These are phyloP conservation scores for Orthosia cruda DNA, from an alignment of 2,888 invertebrate species.

Conservation along the genomic window DNA sequence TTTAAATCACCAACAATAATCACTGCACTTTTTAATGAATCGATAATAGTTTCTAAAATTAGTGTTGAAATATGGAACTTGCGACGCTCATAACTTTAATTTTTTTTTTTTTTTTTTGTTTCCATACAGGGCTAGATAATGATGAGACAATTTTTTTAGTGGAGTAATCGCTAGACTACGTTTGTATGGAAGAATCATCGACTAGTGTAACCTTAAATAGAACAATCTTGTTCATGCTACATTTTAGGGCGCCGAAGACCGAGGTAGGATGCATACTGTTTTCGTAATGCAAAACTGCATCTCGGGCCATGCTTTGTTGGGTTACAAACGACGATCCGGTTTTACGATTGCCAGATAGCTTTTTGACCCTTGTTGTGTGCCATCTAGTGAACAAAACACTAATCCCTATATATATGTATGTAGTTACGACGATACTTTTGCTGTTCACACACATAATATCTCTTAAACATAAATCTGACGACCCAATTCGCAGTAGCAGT, in stretches of 20 bases:
- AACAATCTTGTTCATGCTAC: slow-evolving; percentile 66
- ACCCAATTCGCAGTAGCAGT: slow-evolving; percentile 42
- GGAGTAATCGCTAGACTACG: no score
- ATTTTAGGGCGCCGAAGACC: slow-evolving; percentile 70
- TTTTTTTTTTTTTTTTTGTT: no score
- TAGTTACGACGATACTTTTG: slow-evolving; percentile 58
- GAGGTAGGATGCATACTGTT: slow-evolving; percentile 71
- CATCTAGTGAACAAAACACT: slow-evolving; percentile 76
- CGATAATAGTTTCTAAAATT: no score
- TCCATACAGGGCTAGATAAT: no score
- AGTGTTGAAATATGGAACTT: no score
- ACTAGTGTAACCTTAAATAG: no score
- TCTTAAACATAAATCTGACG: slow-evolving; percentile 39
- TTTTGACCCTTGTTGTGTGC: slow-evolving; percentile 80
- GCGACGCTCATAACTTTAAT: no score
- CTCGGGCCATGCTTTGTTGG: slow-evolving; percentile 72
- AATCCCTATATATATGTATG: slow-evolving; percentile 66
- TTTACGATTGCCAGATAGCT: slow-evolving; percentile 80
- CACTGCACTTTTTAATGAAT: no score
- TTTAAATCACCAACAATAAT: no score
- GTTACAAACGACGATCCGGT: slow-evolving; percentile 76
- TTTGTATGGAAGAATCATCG: no score
- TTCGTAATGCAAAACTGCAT: slow-evolving; percentile 79
- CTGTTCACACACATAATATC: slow-evolving; percentile 60
- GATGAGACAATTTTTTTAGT: no score